Conservation (phyloP, 2,888 invertebrate species). For the Epirrhoe tristata region DNA sequence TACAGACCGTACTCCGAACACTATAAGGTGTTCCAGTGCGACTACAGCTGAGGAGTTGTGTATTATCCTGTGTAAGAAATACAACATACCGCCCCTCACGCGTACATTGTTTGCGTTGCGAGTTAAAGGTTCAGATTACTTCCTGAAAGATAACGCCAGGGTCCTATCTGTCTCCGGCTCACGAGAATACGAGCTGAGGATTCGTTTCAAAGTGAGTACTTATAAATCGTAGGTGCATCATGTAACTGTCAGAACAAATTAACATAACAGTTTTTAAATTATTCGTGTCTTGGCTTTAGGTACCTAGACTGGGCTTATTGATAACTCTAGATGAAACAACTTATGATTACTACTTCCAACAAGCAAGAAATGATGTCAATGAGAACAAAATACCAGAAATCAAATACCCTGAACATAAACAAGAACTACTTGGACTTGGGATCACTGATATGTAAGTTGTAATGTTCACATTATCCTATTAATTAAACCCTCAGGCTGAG, state of each 20-base stretch:
- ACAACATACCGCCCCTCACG: conserved; percentile 91
- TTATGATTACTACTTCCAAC: conserved; percentile 94
- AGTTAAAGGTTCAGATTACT: conserved; percentile 87
- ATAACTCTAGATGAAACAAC: conserved; percentile 89
- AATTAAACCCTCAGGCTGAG: too few species aligned
- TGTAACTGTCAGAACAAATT: conserved; percentile 11
- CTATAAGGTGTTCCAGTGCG: conserved; percentile 73
- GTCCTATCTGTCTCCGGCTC: conserved; percentile 74
- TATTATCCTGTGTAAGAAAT: conserved; percentile 88
- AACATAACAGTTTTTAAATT: conserved; percentile 16
- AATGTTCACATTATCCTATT: conserved; percentile 2
- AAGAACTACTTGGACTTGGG: conserved; percentile 92
- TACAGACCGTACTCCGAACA: conserved; percentile 68
- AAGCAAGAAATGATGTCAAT: conserved; percentile 92
- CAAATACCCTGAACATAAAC: conserved; percentile 90
- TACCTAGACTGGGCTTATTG: conserved; percentile 86
- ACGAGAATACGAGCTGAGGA: conserved; percentile 89
- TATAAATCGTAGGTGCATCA: background rate
- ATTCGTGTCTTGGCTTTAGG: conserved; percentile 57
- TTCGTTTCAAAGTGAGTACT: conserved; percentile 89
- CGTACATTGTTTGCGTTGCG: conserved; percentile 92
- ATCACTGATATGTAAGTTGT: conserved; percentile 92
- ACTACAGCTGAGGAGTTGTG: conserved; percentile 89
- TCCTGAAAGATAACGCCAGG: conserved; percentile 87
- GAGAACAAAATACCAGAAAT: conserved; percentile 92